Evolutionary conservation across 2,113 vertebrate species (phyloP).

Genomic region (Ochotona curzoniae): DNA sequence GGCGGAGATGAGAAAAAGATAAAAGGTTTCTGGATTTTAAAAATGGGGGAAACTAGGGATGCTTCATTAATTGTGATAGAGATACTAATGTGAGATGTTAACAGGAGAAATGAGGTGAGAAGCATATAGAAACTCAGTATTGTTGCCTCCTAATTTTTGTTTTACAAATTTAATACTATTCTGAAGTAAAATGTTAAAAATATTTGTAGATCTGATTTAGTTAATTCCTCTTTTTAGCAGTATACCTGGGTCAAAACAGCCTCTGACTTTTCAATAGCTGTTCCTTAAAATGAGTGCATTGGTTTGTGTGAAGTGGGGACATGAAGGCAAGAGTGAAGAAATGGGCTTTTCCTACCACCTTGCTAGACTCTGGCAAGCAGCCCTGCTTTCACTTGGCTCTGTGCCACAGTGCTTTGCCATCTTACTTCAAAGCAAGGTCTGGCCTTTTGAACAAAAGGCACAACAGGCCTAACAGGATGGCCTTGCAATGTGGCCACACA

Average conservation of each 20-base stretch:
- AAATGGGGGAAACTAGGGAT: too few species aligned
- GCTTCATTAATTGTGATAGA: too few species aligned
- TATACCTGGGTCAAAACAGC: not conserved
- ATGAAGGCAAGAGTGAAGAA: not conserved
- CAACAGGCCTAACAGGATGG: not conserved
- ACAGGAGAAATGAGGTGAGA: too few species aligned
- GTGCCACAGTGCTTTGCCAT: not conserved
- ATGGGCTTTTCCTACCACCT: not conserved
- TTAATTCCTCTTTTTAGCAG: not conserved
- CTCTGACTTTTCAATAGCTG: not conserved
- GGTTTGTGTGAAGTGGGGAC: not conserved
- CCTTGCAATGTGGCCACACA: rapidly evolving
- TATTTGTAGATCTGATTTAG: too few species aligned
- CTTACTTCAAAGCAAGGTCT: slow-evolving; percentile 32
- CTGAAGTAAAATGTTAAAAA: too few species aligned
- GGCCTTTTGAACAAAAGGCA: not conserved
- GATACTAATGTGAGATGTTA: too few species aligned
- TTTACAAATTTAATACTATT: too few species aligned
- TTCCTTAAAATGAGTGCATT: not conserved
- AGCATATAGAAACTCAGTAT: too few species aligned
- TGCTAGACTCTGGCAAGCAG: not conserved
- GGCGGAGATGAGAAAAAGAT: too few species aligned
- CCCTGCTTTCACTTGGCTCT: not conserved
- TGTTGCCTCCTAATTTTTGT: too few species aligned
- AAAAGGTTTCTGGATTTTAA: too few species aligned